phyloP scores from a whole-genome alignment of 53 echinoderm and acorn worm genomes.

The Arbacia lixula region DNA sequence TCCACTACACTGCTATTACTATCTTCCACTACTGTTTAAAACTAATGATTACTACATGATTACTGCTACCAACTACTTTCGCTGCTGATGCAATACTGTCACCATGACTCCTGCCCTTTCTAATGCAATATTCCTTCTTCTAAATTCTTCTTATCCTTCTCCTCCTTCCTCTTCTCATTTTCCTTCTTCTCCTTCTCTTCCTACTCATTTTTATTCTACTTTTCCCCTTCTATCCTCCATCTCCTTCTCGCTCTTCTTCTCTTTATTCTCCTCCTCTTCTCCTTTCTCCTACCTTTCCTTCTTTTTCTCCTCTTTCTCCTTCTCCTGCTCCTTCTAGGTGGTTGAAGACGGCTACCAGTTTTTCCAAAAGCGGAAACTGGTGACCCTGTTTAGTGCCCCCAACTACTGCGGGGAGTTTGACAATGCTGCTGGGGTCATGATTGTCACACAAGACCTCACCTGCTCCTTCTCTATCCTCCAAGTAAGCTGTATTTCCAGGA shows the following conservation, averaged over 20 bases:
- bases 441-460: slow-evolving; percentile 91
- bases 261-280: not conserved
- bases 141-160: not conserved
- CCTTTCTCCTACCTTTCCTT: not conserved
- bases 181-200: not conserved
- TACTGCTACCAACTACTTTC: too few species aligned
- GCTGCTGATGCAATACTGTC: too few species aligned
- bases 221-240: not conserved
- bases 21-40: too few species aligned
- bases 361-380: slow-evolving; percentile 98
- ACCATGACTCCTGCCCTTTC: too few species aligned
- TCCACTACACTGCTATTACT: too few species aligned
- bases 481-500: slow-evolving; percentile 70
- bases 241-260: not conserved
- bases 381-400: slow-evolving; percentile 96
- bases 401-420: slow-evolving; percentile 99
- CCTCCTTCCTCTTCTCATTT: not conserved
- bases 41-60: too few species aligned
- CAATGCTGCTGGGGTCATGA: slow-evolving; percentile 97
- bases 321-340: slow-evolving; percentile 61
- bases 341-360: slow-evolving; percentile 99
- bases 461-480: slow-evolving; percentile 97
- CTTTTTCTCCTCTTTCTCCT: not conserved
- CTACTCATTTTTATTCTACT: too few species aligned
- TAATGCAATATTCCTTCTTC: too few species aligned